Percentiles rank a stretch among this genome's conserved stretches.
Conservation (phyloP, 2,888 invertebrate species). For the Epinotia bilunana region DNA sequence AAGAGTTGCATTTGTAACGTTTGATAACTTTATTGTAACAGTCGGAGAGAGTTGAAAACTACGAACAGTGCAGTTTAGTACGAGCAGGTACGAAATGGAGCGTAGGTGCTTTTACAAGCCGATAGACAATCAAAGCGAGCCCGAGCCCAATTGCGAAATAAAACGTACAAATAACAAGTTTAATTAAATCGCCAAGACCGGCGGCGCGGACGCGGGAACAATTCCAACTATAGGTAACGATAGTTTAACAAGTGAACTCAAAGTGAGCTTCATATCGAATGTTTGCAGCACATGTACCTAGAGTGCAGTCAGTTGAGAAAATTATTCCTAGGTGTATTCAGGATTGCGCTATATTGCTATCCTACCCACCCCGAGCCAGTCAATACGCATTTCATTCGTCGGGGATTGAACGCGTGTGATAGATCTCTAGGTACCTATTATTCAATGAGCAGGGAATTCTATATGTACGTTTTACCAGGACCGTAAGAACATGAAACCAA, state of each 20-base stretch:
- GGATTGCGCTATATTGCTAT: constrained; percentile 49
- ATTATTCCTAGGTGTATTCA: constrained; percentile 54
- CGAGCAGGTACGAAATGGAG: constrained; percentile 58
- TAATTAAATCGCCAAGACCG: constrained; percentile 82
- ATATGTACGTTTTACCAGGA: background rate
- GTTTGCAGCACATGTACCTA: constrained; percentile 58
- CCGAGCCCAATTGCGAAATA: constrained; percentile 77
- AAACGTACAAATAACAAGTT: constrained; percentile 83
- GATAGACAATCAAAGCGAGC: constrained; percentile 76
- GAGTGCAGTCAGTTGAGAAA: constrained; percentile 64
- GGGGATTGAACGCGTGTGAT: constrained; percentile 14
- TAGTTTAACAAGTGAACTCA: constrained; percentile 80
- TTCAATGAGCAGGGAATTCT: background rate
- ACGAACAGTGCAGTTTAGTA: constrained; percentile 45
- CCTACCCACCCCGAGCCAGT: constrained; percentile 16
- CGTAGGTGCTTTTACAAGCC: constrained; percentile 61
- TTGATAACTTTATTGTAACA: constrained; percentile 48
- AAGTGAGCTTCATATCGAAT: constrained; percentile 72
- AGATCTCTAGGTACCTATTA: constrained; percentile 5
- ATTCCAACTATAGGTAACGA: constrained; percentile 76
- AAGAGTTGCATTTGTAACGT: constrained; percentile 42
- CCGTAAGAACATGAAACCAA: background rate
- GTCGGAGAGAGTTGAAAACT: constrained; percentile 52
- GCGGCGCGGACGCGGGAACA: constrained; percentile 64
- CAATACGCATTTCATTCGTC: constrained; percentile 36